Evolutionary conservation across 2,888 invertebrate species (phyloP).

Genomic region (Dicyrtomina minuta): DNA sequence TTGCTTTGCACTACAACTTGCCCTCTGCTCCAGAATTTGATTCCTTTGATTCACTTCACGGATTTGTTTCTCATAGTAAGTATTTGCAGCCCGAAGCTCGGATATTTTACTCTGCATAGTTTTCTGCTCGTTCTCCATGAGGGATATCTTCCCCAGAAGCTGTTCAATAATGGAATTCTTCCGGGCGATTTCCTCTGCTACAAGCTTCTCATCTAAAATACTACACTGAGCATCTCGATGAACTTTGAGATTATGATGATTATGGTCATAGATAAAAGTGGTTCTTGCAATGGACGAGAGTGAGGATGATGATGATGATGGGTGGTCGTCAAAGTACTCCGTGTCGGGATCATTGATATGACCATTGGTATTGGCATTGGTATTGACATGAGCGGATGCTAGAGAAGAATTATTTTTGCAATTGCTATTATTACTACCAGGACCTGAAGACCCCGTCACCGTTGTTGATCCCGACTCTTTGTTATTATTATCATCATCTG

Average conservation of each 20-base stretch:
- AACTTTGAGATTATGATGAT: background rate
- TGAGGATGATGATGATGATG: too few relatives aligned
- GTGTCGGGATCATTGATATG: too few relatives aligned
- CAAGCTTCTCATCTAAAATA: slow-evolving; percentile 18
- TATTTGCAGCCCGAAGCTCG: slow-evolving; percentile 31
- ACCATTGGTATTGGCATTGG: background rate
- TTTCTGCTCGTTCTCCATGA: slow-evolving; percentile 43
- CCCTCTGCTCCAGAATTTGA: slow-evolving; percentile 25
- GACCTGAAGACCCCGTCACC: too few relatives aligned
- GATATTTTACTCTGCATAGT: slow-evolving; percentile 26
- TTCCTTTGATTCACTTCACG: slow-evolving; percentile 24
- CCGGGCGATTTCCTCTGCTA: slow-evolving; percentile 38
- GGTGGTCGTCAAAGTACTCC: too few relatives aligned
- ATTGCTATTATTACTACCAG: too few relatives aligned
- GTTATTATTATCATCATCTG: background rate
- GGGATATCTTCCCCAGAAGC: slow-evolving; percentile 38
- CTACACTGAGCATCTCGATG: slow-evolving; percentile 22
- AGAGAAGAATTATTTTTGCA: background rate
- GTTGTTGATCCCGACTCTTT: background rate
- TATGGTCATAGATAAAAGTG: slow-evolving; percentile 4
- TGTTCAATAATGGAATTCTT: slow-evolving; percentile 47
- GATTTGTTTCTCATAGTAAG: slow-evolving; percentile 32
- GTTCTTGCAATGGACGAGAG: background rate
- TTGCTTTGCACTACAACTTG: too few relatives aligned
- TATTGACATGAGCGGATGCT: background rate